Conservation (phyloP, 2,113 vertebrate genomes). For the Poecile atricapillus region DNA sequence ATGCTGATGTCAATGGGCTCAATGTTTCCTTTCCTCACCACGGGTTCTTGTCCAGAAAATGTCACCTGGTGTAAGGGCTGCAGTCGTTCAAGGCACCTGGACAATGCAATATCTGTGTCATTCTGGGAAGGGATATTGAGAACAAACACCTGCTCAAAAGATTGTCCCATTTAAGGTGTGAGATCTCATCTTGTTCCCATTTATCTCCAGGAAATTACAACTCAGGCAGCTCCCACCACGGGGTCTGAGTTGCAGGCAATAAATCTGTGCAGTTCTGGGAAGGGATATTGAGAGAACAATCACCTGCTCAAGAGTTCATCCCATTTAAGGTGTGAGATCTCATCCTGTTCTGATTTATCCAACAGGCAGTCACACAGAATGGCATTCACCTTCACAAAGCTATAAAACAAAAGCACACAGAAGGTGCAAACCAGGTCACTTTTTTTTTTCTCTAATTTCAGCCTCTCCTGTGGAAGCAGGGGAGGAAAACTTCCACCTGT, state of each 20-base stretch:
- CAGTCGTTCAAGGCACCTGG: conserved; percentile 85
- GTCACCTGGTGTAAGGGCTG: conserved; percentile 86
- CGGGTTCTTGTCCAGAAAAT: conserved; percentile 80
- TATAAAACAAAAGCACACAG: conserved; percentile 6
- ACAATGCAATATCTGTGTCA: background rate
- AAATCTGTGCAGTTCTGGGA: background rate
- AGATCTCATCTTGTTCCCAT: conserved; percentile 81
- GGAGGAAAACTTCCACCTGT: background rate
- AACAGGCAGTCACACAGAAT: conserved; percentile 90
- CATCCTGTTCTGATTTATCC: conserved; percentile 87
- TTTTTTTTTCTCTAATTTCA: background rate
- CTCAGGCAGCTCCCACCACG: background rate
- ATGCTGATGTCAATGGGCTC: conserved; percentile 85
- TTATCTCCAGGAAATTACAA: conserved; percentile 74
- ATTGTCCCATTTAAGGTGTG: conserved; percentile 84
- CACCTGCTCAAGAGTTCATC: conserved; percentile 91
- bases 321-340: conserved; percentile 84
- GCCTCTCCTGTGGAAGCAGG: background rate
- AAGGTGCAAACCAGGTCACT: background rate
- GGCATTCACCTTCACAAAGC: conserved; percentile 87
- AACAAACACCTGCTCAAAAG: conserved; percentile 83
- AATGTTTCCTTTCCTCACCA: conserved; percentile 86
- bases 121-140: background rate
- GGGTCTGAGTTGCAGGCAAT: background rate
- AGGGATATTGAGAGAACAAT: background rate